Percentiles rank a stretch among this genome's conserved stretches.
These are phyloP conservation scores for Notocelia uddmanniana DNA, from an alignment of 2,888 invertebrate species.

Conservation along the genomic window DNA sequence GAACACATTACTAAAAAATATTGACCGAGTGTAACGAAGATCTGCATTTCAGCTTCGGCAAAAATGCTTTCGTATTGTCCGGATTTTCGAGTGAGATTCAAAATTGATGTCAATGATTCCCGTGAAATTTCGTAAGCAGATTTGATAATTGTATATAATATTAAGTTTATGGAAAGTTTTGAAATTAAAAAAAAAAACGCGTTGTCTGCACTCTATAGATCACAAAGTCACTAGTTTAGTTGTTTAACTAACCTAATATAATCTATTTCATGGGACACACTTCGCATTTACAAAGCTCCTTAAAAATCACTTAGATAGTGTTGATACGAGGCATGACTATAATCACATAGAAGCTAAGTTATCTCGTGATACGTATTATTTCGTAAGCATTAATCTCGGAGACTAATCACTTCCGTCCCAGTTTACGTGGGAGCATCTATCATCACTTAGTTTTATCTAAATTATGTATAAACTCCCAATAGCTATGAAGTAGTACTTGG, in stretches of 20 bases:
- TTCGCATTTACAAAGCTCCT: background rate
- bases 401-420: constrained; percentile 41
- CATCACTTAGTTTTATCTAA: constrained; percentile 40
- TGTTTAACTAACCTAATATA: background rate
- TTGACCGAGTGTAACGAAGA: no score
- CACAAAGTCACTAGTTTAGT: no score
- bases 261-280: background rate
- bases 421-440: constrained; percentile 26
- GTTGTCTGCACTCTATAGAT: no score
- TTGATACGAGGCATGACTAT: background rate
- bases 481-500: background rate
- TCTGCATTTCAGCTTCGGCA: no score
- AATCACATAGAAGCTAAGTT: background rate
- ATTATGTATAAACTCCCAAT: constrained; percentile 31
- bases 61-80: no score
- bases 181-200: no score
- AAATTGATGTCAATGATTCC: no score
- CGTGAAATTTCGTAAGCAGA: no score
- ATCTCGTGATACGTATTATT: constrained; percentile 26
- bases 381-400: constrained; percentile 39
- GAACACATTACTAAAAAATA: background rate
- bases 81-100: no score
- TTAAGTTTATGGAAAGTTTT: no score
- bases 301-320: background rate
- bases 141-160: no score